Base-by-base conservation (phyloP, 2,113 vertebrate genomes). In the Neopipo cinnamomea region DNA sequence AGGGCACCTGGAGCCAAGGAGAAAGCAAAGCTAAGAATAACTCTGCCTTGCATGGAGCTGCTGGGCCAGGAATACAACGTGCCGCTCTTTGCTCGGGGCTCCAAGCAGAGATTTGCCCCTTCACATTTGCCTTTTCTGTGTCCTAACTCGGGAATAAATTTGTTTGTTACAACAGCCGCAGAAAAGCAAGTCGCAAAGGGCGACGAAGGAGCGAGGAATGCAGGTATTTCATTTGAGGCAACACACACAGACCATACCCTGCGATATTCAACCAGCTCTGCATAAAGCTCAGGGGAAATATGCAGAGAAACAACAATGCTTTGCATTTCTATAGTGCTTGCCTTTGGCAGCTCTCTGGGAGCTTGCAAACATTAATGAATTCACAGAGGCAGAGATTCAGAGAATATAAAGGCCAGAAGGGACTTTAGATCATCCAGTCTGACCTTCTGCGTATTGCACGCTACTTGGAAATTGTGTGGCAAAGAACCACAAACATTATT, bases 301-400 rank as follows among this genome's bases (percentile, higher is more conserved):
- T 42, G 76, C 92, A 89, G 53, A 93, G 86, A 58, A 94, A 78
- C 82, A 89, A 91, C 88, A 94, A 73, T 66, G 86, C 91, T 96
- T 93, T 96, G 86, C 95, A 92, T 96, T 96, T 97, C 96, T 95
- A 79, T 73, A 92, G 76, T 37, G 88, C 92, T 94, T 96, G 89
- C 95, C 93, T 93, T 91, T 92, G 93, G 96, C 93, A 93, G 88
- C 88, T 96, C 83, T 94, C 91, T 94, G 93, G 86, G 94, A 95
- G 91, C 88, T 93, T 95, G 76, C 76, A 95, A 95, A 92, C 96
- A 85, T 85, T 96, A 96, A 96, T 95, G 96, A 97, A 94, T 96
- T 88, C 96, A 93, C 89, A 96, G 93, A 96, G 93, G 84, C 93
- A 95, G 81, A 91, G 91, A 94, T 79, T 95, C 89, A 93, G 93